Percentiles rank a stretch among this genome's conserved stretches.
Conservation (phyloP, 2,888 invertebrate genomes). For the Autographa pulchrina region DNA sequence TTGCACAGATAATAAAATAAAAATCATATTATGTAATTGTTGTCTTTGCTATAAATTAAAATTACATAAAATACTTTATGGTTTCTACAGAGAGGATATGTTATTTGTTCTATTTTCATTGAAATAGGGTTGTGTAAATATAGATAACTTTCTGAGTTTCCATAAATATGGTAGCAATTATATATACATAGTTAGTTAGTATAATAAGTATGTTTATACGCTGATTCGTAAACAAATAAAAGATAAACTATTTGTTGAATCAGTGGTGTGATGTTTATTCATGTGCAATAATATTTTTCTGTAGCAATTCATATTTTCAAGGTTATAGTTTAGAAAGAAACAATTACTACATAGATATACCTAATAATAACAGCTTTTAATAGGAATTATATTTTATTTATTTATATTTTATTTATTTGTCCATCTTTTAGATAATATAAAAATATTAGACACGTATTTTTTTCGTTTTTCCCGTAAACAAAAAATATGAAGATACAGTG, state of each 20-base stretch:
- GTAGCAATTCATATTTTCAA: background rate
- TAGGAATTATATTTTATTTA: no score
- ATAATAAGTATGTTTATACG: background rate
- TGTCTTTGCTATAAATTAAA: background rate
- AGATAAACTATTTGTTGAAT: background rate
- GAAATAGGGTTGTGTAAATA: conserved; percentile 20
- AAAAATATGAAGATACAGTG: no score
- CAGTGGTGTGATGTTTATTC: background rate
- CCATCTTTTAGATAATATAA: no score
- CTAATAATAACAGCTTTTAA: no score
- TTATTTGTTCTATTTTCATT: conserved; percentile 13
- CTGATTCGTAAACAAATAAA: background rate
- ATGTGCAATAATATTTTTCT: conserved; percentile 5
- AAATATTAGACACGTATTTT: no score
- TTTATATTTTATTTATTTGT: no score
- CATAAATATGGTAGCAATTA: conserved; percentile 4
- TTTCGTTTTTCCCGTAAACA: no score
- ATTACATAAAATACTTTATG: background rate
- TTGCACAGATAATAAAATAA: background rate
- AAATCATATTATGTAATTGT: background rate
- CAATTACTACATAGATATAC: no score
- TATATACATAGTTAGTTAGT: background rate
- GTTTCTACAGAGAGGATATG: conserved; percentile 8
- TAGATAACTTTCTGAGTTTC: conserved; percentile 15
- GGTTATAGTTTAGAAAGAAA: background rate